Percentiles rank a stretch among this genome's conserved stretches.
These are phyloP conservation scores for Drosophila albomicans DNA, from an alignment of 1,140 invertebrate genomes.

Conservation along the genomic window DNA sequence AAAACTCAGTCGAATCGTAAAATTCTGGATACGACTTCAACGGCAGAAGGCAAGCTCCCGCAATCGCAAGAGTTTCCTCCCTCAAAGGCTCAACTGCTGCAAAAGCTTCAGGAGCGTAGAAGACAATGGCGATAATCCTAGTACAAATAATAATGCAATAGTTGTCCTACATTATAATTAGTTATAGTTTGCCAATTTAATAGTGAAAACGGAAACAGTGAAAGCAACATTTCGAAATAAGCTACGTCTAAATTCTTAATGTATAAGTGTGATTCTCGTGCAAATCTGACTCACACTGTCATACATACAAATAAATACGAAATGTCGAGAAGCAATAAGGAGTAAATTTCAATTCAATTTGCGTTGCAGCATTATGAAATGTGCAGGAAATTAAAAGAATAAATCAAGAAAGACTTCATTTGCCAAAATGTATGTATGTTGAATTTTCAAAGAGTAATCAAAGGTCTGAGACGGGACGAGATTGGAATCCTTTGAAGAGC, in stretches of 20 bases:
- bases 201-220: neutral
- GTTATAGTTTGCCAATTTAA: conserved; percentile 1
- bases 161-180: neutral
- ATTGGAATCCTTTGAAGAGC: neutral
- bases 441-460: too few species aligned
- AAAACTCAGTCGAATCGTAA: conserved; percentile 6
- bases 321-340: neutral
- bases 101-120: conserved; percentile 18
- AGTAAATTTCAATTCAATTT: neutral
- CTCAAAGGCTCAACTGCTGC: conserved; percentile 24
- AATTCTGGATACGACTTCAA: neutral
- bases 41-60: neutral
- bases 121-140: conserved; percentile 38
- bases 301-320: conserved; percentile 3
- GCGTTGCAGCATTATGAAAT: neutral
- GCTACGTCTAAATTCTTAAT: neutral
- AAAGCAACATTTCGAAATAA: neutral
- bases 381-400: neutral
- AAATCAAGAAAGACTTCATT: neutral
- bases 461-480: too few species aligned
- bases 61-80: neutral
- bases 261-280: neutral
- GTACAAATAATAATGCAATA: neutral
- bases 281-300: neutral
- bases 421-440: neutral